Evolutionary conservation across 2,888 invertebrate genomes (phyloP).

Genomic region (Crocallis elinguaria): DNA sequence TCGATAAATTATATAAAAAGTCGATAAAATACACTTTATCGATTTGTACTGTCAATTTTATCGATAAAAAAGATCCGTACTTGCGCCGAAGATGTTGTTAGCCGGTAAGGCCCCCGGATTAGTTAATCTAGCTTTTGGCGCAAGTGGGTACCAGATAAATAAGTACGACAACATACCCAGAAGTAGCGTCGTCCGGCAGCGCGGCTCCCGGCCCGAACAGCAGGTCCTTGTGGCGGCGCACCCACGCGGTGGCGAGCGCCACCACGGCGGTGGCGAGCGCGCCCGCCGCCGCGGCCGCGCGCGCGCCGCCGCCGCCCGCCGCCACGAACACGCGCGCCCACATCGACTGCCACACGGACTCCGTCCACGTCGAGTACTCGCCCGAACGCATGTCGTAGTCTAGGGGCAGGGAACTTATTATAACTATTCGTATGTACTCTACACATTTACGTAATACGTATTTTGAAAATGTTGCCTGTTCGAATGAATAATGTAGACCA

Average conservation of each 20-base stretch:
- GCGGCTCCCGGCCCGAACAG: conserved; percentile 52
- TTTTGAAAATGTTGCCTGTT: too few species aligned
- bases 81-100: too few species aligned
- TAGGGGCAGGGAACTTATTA: conserved; percentile 61
- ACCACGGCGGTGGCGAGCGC: conserved; percentile 51
- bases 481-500: too few species aligned
- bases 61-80: too few species aligned
- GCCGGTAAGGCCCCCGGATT: too few species aligned
- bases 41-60: too few species aligned
- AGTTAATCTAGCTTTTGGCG: too few species aligned
- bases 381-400: conserved; percentile 92
- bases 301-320: conserved; percentile 84
- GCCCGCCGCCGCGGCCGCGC: conserved; percentile 57
- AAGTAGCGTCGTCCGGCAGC: conserved; percentile 15
- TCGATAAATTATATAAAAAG: too few species aligned
- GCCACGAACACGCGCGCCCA: conserved; percentile 91
- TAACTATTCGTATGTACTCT: too few species aligned
- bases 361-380: conserved; percentile 94
- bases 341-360: conserved; percentile 92
- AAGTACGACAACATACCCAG: conserved; percentile 5
- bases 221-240: conserved; percentile 47
- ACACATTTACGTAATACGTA: too few species aligned
- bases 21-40: too few species aligned
- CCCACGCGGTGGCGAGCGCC: conserved; percentile 64
- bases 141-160: too few species aligned